Percentiles rank a stretch among this genome's conserved stretches.
phyloP scores from a whole-genome alignment of 2,888 invertebrate species.

The Eilema griseolum region DNA sequence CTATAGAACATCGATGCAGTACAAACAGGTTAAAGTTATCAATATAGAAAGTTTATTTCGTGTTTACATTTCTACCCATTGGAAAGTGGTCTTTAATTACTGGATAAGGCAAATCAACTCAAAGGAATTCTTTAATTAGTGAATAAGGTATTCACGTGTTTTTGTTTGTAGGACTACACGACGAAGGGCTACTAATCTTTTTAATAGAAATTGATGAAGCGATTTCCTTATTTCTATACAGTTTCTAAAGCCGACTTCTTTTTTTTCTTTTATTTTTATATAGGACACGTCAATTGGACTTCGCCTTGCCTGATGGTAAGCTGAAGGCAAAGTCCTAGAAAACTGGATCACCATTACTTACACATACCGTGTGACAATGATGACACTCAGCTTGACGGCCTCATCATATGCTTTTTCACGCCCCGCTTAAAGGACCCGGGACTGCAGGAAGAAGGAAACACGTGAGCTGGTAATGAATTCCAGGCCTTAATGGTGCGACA shows the following conservation, averaged over 20 bases:
- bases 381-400: too few species aligned
- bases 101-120: constrained; percentile 36
- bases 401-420: too few species aligned
- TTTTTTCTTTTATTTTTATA: too few species aligned
- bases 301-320: too few species aligned
- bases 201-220: neutral
- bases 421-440: too few species aligned
- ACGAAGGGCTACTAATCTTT: neutral
- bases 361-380: too few species aligned
- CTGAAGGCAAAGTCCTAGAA: too few species aligned
- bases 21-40: constrained; percentile 31
- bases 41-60: constrained; percentile 34
- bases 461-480: too few species aligned
- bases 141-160: constrained; percentile 1
- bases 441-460: too few species aligned
- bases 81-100: constrained; percentile 43
- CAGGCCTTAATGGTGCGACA: too few species aligned
- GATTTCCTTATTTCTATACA: neutral
- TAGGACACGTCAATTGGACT: too few species aligned
- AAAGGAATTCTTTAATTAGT: constrained; percentile 26
- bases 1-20: neutral
- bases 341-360: too few species aligned
- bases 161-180: constrained; percentile 8
- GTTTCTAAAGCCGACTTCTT: neutral
- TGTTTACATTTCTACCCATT: constrained; percentile 39